Evolutionary conservation across 2,113 vertebrate species (phyloP), one percentile per base, ranked within the genome.

Genomic region (Callocephalon fimbriatum): DNA sequence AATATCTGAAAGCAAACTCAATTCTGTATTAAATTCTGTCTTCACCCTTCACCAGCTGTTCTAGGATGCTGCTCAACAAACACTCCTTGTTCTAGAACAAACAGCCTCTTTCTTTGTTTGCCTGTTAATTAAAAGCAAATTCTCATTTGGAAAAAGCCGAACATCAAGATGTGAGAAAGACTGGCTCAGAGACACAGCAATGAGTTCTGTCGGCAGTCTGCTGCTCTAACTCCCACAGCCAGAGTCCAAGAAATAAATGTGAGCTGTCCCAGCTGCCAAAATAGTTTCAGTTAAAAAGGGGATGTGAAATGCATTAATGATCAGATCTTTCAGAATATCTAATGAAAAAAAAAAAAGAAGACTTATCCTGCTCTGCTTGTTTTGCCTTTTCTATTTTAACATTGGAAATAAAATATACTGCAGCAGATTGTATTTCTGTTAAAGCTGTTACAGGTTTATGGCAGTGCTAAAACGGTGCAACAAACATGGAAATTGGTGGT

Each of bases 391-490:
- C 53, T 84, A 8, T 86, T 96, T 95, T 86, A 94, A 91, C 11
- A 56, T 12, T 76, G 72, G 90, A 81, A 91, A 97, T 98, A 97
- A 98, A 97, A 97, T 89, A 97, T 44, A 38, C 63, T 91, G 71
- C 72, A 78, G 45, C 22, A 50, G 63, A 96, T 63, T 94, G 47
- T 97, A 98, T 97, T 98, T 98, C 97, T 97, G 83, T 96, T 97
- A 93, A 93, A 97, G 58, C 61, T 66, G 15, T 94, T 97, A 85
- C 92, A 97, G 92, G 83, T 97, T 98, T 98, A 98, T 93, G 95
- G 90, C 58, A 74, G 83, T 74, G 87, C 74, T 98, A 97, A 98
- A 97, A 96, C 25, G n/a, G 73, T 95, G 87, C 86, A 70, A 90
- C 92, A 95, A 95, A 97, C 81, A 86, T 87, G 87, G 86, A 97